A percentile compares a stretch with the other conserved stretches of the same genome.
These are phyloP conservation scores for Dicrostonyx torquatus DNA, from an alignment of 2,797 vertebrate genomes.

Conservation along the genomic window DNA sequence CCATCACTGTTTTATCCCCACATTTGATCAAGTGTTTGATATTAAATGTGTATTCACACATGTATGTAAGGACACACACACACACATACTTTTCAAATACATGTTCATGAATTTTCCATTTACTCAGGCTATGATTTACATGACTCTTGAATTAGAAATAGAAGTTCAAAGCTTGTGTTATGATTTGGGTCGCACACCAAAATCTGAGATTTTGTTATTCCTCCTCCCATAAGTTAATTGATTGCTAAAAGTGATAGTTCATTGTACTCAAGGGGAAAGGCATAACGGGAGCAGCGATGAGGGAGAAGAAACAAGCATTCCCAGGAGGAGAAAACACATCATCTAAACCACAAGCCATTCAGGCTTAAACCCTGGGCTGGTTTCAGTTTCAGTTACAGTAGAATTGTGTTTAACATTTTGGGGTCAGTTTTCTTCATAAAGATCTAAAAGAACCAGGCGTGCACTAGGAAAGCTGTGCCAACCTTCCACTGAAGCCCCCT, in stretches of 20 bases:
- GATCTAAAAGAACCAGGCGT: background rate
- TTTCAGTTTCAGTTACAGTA: background rate
- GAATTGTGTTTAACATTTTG: background rate
- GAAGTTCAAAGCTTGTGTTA: background rate
- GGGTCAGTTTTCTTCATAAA: background rate
- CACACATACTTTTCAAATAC: background rate
- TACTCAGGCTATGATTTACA: background rate
- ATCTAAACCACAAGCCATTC: fast-evolving
- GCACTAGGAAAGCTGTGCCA: background rate
- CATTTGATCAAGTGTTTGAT: background rate
- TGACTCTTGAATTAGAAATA: background rate
- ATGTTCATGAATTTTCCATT: background rate
- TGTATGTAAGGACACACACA: too few species aligned
- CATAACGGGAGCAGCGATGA: background rate
- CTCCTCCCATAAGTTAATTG: background rate
- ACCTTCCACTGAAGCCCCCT: background rate
- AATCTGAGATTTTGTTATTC: background rate
- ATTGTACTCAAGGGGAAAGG: background rate
- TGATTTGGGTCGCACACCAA: background rate
- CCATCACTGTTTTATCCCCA: background rate
- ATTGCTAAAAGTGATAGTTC: background rate
- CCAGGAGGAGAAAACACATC: background rate
- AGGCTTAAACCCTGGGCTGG: background rate
- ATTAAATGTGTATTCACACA: background rate
- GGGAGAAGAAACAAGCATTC: background rate